phyloP scores from a whole-genome alignment of 2,113 vertebrate species.

The Sardina pilchardus region DNA sequence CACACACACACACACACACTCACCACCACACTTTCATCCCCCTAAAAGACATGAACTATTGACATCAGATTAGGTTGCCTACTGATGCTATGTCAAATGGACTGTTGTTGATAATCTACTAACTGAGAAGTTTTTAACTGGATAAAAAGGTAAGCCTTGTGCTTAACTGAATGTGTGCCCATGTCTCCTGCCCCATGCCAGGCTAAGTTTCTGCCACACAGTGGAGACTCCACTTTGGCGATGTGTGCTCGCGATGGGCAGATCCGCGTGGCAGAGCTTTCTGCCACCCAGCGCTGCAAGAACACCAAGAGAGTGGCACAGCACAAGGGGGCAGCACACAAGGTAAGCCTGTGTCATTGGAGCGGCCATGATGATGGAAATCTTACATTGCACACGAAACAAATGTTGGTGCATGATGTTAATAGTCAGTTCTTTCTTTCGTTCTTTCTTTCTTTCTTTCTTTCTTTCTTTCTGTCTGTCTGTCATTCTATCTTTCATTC shows the following conservation, averaged over 20 bases:
- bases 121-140: no score
- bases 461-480: background rate
- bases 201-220: slow-evolving; percentile 97
- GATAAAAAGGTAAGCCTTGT: background rate
- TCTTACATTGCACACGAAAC: background rate
- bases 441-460: background rate
- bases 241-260: slow-evolving; percentile 96
- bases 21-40: no score
- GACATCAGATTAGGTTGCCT: no score
- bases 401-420: background rate
- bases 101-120: no score
- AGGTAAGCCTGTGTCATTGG: slow-evolving; percentile 71
- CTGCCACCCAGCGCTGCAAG: slow-evolving; percentile 93
- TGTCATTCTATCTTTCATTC: background rate
- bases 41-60: background rate
- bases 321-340: slow-evolving; percentile 94
- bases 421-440: background rate
- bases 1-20: no score
- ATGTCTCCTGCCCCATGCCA: slow-evolving; percentile 44
- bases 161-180: background rate
- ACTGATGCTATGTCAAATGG: no score
- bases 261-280: slow-evolving; percentile 91
- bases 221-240: slow-evolving; percentile 91
- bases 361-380: background rate
- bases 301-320: slow-evolving; percentile 94